These are phyloP conservation scores for Sceliomorpha sp. DNA, from an alignment of 2,888 invertebrate genomes.

Conservation along the genomic window DNA sequence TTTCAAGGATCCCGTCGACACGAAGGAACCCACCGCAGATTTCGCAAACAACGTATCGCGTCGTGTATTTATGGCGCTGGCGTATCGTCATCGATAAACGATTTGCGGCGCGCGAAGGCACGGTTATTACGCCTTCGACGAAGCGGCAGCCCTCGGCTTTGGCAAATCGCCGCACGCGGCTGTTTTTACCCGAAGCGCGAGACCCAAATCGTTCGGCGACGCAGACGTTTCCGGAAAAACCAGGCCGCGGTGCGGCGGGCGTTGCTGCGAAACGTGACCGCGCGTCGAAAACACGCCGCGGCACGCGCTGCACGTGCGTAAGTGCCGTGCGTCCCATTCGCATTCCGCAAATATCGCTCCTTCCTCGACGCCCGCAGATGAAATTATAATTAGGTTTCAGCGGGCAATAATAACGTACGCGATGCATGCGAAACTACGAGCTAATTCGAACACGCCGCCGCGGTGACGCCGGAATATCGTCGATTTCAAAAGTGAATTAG, in stretches of 20 bases:
- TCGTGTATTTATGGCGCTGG: slow-evolving; percentile 18
- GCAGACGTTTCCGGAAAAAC: slow-evolving; percentile 63
- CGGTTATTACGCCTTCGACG: slow-evolving; percentile 6
- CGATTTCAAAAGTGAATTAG: slow-evolving; percentile 54
- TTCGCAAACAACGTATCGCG: slow-evolving; percentile 3
- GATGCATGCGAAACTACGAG: slow-evolving; percentile 30
- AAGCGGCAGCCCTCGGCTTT: slow-evolving; percentile 21
- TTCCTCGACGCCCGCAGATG: slow-evolving; percentile 61
- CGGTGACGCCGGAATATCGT: slow-evolving; percentile 46
- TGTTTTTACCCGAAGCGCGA: slow-evolving; percentile 25
- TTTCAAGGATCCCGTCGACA: slow-evolving; percentile 11
- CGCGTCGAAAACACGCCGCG: slow-evolving; percentile 69
- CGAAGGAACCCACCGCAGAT: slow-evolving; percentile 12
- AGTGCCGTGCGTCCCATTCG: slow-evolving; percentile 37
- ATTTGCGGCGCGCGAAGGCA: slow-evolving; percentile 23
- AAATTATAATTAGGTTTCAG: slow-evolving; percentile 69
- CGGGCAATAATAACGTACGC: slow-evolving; percentile 27
- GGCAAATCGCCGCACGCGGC: slow-evolving; percentile 31
- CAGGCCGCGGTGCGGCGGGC: slow-evolving; percentile 60
- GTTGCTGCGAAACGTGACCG: slow-evolving; percentile 74
- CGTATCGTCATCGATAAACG: slow-evolving; percentile 32
- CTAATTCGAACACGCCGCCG: slow-evolving; percentile 18
- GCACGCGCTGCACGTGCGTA: slow-evolving; percentile 68
- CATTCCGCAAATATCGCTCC: slow-evolving; percentile 50
- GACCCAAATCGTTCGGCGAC: too few species aligned